These are phyloP conservation scores for Psettodes erumei DNA, from an alignment of 2,113 vertebrate genomes.

Conservation along the genomic window DNA sequence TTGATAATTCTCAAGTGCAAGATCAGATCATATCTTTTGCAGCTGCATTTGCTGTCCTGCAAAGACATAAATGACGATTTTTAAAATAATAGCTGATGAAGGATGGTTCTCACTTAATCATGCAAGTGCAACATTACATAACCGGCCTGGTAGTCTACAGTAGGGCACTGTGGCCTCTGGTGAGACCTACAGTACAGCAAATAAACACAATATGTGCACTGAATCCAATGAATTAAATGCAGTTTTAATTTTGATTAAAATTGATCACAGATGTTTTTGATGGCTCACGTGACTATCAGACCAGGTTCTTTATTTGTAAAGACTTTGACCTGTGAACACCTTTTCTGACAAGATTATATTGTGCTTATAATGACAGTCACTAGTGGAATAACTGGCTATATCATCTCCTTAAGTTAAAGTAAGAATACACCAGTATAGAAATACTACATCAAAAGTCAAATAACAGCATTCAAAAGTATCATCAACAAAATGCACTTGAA, in stretches of 20 bases:
- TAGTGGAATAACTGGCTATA: neutral
- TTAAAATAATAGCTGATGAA: neutral
- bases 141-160: slow-evolving; percentile 40
- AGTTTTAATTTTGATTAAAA: neutral
- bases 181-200: neutral
- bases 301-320: neutral
- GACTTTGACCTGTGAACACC: neutral
- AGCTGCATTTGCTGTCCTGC: slow-evolving; percentile 5
- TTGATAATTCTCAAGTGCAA: neutral
- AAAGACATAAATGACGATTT: neutral
- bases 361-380: neutral
- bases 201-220: neutral
- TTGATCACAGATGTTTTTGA: neutral
- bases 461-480: no score
- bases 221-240: neutral
- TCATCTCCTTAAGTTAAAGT: neutral
- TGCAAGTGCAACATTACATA: slow-evolving; percentile 74
- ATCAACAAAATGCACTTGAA: no score
- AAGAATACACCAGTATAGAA: neutral
- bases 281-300: neutral
- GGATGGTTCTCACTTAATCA: slow-evolving; percentile 36
- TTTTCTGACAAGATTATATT: neutral
- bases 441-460: no score
- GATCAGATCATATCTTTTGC: neutral
- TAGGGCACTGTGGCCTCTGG: slow-evolving; percentile 65